Evolutionary conservation across 2,888 invertebrate species (phyloP), one percentile per base, ranked within the genome.

Genomic region (Lepetodrilus schrolli): DNA sequence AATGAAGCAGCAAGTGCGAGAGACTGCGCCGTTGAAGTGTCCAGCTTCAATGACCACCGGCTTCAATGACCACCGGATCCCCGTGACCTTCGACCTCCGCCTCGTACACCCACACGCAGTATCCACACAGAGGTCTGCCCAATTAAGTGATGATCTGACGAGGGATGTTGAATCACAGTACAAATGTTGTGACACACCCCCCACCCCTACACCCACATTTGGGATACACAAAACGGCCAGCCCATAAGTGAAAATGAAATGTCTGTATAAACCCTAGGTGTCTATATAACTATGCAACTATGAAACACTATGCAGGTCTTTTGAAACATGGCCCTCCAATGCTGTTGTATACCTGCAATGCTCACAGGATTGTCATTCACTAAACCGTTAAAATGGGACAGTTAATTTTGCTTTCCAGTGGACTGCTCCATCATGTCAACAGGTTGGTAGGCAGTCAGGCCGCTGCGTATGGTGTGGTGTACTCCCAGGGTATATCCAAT

Each of bases 1-100:
- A 58, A 58, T 58, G 21, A 58, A 58, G 58, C 58, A 58, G 34
- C 34, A 58, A 26, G 58, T 17, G 34, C 58, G 34, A 58, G 58
- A 30, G 17, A 30, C n/a, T 58, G 58, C 34, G 58, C 34, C 58
- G 20, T 10, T 26, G 13, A 34, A 2, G 30, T 58, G 26, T 30
- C 23, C 26, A 3, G 51, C 20, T 58, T 17, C 58, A 26, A 34
- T 30, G 30, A 30, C 58, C 58, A n/a, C n/a, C n/a, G n/a, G n/a
- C n/a, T n/a, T n/a, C n/a, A n/a, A n/a, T n/a, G n/a, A n/a, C n/a
- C n/a, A n/a, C n/a, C n/a, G n/a, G n/a, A n/a, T n/a, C n/a, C n/a
- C n/a, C n/a, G n/a, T 34, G 58, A 23, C 34, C 58, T 30, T 30
- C 58, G 43, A 43, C 43, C 43, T 43, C n/a, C n/a, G 43, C 17